Percentiles rank a stretch among this genome's conserved stretches.
These are phyloP conservation scores for Ischnus inquisitorius DNA, from an alignment of 2,888 invertebrate species.

Conservation along the genomic window DNA sequence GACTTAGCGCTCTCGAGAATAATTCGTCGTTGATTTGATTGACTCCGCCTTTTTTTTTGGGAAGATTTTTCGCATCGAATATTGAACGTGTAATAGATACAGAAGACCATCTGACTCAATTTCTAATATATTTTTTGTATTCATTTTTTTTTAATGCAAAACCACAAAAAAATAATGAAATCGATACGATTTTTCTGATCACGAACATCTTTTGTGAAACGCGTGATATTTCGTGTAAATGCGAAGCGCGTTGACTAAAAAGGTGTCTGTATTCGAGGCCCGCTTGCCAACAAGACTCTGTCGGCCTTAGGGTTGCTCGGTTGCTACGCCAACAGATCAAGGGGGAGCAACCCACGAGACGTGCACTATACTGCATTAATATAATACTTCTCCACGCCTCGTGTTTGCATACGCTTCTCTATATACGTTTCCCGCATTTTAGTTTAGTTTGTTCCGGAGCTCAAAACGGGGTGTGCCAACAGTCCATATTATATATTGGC, in stretches of 20 bases:
- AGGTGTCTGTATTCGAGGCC: background rate
- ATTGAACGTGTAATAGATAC: too few species aligned
- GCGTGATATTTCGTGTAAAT: background rate
- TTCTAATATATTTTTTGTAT: too few species aligned
- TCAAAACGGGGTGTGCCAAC: constrained; percentile 50
- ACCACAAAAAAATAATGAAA: too few species aligned
- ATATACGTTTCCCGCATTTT: constrained; percentile 1
- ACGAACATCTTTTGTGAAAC: background rate
- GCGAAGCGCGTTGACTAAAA: background rate
- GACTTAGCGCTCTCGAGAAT: too few species aligned
- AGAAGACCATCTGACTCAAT: too few species aligned
- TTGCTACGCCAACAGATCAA: constrained; percentile 25
- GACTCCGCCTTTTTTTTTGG: too few species aligned
- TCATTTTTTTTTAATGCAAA: too few species aligned
- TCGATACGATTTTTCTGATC: too few species aligned
- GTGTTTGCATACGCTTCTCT: constrained; percentile 21
- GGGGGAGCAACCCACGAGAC: constrained; percentile 23
- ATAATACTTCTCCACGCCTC: background rate
- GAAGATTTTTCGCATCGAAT: too few species aligned
- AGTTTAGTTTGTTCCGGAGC: constrained; percentile 29
- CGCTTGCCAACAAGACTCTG: background rate
- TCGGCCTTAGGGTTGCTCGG: constrained; percentile 1
- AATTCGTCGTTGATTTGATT: too few species aligned
- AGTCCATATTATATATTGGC: constrained; percentile 34
- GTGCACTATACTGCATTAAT: background rate